Evolutionary conservation across 2,888 invertebrate species (phyloP), one percentile per base, ranked within the genome.

Genomic region (Eudemis profundana): DNA sequence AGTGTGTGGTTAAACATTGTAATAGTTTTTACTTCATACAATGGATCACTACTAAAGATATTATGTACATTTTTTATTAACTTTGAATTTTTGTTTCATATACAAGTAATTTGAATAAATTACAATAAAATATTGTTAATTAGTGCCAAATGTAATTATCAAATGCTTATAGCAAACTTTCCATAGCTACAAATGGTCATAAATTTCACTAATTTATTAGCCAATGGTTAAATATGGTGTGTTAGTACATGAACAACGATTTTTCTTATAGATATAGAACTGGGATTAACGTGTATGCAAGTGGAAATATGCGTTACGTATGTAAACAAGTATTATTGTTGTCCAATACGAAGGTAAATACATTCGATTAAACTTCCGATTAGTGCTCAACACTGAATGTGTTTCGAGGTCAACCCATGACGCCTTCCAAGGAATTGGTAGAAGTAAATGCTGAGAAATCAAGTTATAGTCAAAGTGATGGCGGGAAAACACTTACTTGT

Each of bases 401-500:
- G 12, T 44, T 65, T 75, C 74, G 80, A 79, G 81, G 80, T 76
- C 81, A 77, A 23, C 42, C 42, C 27, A 27, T 33, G 69, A 65
- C 61, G 53, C 50, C 65, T 50, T 19, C 4, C 70, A 70, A 73
- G 76, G 73, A 72, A 70, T 70, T 59, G 38, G 50, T 47, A 14
- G 54, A 47, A 36, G 61, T 51, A 54, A 61, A 42, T 49, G 23
- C 27, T 27, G 61, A 50, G 63, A 60, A 53, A 64, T 68, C 27
- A 38, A 70, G 62, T 68, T 67, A 67, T 63, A 59, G 27, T 56
- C 29, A 64, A 71, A 70, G 66, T 73, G 69, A 74, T 68, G 65
- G 70, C 68, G 72, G 75, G 77, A 80, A 86, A 81, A 78, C 75
- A 88, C 92, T 90, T 77, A 92, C 92, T 91, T 91, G 83, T 90